A percentile compares a stretch with the other conserved stretches of the same genome.
Conservation (phyloP, 2,113 vertebrate genomes). For the Crotalus horridus region DNA sequence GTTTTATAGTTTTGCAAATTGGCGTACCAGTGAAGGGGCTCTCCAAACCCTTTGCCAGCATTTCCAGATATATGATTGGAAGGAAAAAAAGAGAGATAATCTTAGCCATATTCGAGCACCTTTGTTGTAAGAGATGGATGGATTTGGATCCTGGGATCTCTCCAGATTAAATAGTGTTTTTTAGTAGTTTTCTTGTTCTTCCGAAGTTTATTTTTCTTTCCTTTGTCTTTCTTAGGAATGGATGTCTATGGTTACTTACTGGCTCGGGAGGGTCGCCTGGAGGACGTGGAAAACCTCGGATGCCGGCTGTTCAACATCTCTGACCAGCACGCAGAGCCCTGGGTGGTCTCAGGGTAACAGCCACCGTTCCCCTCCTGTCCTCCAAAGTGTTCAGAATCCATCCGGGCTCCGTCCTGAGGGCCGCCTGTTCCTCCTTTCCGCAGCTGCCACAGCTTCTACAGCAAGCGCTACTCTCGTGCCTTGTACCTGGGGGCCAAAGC, state of each 20-base stretch:
- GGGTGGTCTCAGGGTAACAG: conserved; percentile 95
- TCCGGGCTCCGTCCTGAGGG: background rate
- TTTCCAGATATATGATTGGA: background rate
- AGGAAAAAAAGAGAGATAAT: no score
- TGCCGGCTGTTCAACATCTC: conserved; percentile 97
- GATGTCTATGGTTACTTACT: conserved; percentile 96
- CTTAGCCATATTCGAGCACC: background rate
- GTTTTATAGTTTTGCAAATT: background rate
- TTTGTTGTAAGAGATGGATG: background rate
- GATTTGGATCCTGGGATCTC: background rate
- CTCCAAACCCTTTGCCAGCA: background rate
- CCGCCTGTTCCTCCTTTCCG: background rate
- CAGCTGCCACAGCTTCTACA: conserved; percentile 98
- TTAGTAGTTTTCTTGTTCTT: background rate
- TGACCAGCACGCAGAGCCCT: conserved; percentile 96
- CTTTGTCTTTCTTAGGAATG: conserved; percentile 77
- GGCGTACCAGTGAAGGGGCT: no score
- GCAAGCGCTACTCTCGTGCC: conserved; percentile 94
- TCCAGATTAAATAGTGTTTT: background rate
- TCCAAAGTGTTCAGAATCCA: background rate
- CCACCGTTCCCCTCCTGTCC: background rate
- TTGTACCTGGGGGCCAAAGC: conserved; percentile 96
- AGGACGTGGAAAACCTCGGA: conserved; percentile 96
- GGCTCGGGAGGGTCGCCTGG: conserved; percentile 91
- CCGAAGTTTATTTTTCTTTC: background rate